Percentiles rank a stretch among this genome's conserved stretches.
These are phyloP conservation scores for Dromococcyx pavoninus DNA, from an alignment of 2,797 vertebrate species.

Conservation along the genomic window DNA sequence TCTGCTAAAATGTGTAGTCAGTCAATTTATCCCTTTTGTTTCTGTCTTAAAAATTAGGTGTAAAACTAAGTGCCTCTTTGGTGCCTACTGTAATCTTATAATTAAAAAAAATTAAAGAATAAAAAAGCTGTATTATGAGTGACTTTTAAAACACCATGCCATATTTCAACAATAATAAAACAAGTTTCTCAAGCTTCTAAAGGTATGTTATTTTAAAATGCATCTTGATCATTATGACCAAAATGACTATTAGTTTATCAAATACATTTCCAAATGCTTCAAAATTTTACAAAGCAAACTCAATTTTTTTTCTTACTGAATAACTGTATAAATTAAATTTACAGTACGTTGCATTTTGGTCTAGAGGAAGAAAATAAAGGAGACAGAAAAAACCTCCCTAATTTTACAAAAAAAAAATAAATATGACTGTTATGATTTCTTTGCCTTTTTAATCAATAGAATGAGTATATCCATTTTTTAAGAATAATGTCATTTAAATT, in stretches of 20 bases:
- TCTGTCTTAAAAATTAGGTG: neutral
- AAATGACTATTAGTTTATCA: neutral
- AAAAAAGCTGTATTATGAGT: neutral
- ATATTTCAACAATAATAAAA: neutral
- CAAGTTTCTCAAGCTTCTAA: neutral
- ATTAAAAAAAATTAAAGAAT: neutral
- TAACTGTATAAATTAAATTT: neutral
- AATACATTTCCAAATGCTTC: neutral
- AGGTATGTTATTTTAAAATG: neutral
- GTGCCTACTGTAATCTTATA: neutral
- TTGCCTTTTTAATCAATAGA: conserved; percentile 52
- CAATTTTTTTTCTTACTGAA: neutral
- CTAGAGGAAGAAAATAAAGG: conserved; percentile 6
- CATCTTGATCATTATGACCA: neutral
- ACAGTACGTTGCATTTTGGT: neutral
- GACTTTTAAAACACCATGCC: neutral
- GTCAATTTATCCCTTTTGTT: neutral
- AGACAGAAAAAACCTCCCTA: neutral
- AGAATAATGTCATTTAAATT: conserved; percentile 68
- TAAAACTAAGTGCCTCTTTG: neutral
- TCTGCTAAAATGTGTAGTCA: neutral
- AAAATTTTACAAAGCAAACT: neutral
- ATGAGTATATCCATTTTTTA: conserved; percentile 37
- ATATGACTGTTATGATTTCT: conserved; percentile 49
- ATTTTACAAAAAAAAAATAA: conserved; percentile 47